phyloP scores from a whole-genome alignment of 2,888 invertebrate genomes.

The Caenorhabditis parvicauda region DNA sequence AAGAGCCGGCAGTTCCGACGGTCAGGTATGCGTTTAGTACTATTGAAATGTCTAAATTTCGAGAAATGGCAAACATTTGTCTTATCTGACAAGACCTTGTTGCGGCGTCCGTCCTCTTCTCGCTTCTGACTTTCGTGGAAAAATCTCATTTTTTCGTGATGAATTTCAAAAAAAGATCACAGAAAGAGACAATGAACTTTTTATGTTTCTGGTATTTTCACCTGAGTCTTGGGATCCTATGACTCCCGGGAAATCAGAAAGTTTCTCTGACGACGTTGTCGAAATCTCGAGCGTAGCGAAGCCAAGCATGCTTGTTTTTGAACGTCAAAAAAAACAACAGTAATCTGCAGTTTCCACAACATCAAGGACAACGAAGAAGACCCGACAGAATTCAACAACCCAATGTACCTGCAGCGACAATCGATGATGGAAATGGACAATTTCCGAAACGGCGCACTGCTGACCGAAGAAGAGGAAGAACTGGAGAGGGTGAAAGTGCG shows the following conservation, averaged over 20 bases:
- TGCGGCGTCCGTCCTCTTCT: too few relatives aligned
- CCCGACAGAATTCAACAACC: conserved; percentile 45
- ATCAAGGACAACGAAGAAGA: conserved; percentile 14
- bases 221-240: too few relatives aligned
- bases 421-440: conserved; percentile 23
- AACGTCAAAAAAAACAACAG: too few relatives aligned
- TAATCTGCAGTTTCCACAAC: conserved; percentile 19
- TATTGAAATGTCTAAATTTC: background rate
- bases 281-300: too few relatives aligned
- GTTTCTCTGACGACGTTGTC: too few relatives aligned
- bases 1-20: conserved; percentile 54
- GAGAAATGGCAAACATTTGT: too few relatives aligned
- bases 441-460: conserved; percentile 6
- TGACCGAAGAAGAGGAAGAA: conserved; percentile 42
- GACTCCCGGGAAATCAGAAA: too few relatives aligned
- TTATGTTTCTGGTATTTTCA: background rate
- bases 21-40: conserved; percentile 58
- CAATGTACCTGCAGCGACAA: conserved; percentile 35
- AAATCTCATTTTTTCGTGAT: too few relatives aligned
- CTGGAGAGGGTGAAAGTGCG: conserved; percentile 38
- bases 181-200: background rate
- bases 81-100: too few relatives aligned
- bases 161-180: too few relatives aligned
- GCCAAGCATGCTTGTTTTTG: too few relatives aligned
- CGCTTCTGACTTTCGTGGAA: too few relatives aligned